Evolutionary conservation across 2,888 invertebrate species (phyloP), one percentile per base, ranked within the genome.

Genomic region (Malachius bipustulatus): DNA sequence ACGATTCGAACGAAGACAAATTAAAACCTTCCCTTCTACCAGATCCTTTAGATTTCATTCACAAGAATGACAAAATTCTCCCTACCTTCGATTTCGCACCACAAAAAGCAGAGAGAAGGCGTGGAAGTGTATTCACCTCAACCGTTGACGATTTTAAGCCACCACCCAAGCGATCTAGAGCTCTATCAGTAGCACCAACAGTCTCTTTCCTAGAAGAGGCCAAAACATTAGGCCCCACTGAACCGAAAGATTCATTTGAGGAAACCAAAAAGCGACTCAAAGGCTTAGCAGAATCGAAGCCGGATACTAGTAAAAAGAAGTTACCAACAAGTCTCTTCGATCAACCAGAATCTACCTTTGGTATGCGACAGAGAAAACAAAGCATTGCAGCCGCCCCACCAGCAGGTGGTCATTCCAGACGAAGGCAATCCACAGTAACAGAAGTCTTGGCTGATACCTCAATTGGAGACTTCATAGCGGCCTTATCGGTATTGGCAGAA

Each of bases 361-460:
- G n/a, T 6, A 19, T 6, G n/a, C 6, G 6, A 19, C 6, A n/a
- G n/a, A 19, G 24, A 19, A 19, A 19, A 8, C 24, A n/a, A 6
- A 19, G 24, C 24, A 19, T 19, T 19, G 6, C n/a, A 8, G 24
- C 6, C 6, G 24, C 6, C 24, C 6, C 24, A n/a, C 6, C n/a
- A 8, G n/a, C n/a, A n/a, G n/a, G n/a, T n/a, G n/a, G n/a, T n/a
- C n/a, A 19, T 19, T 19, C 24, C 24, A 19, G 24, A 19, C 24
- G n/a, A 19, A 19, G n/a, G 6, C n/a, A n/a, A n/a, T n/a, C n/a
- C n/a, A n/a, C n/a, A n/a, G n/a, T n/a, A n/a, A n/a, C n/a, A n/a
- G n/a, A n/a, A n/a, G n/a, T n/a, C 8, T 63, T 87, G 36, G 87
- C 87, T 58, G 77, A 83, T 49, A 87, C 87, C 0, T 82, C 84